Percentiles rank a stretch among this genome's conserved stretches.
These are phyloP conservation scores for Blennius ocellaris DNA, from an alignment of 2,113 vertebrate genomes.

Conservation along the genomic window DNA sequence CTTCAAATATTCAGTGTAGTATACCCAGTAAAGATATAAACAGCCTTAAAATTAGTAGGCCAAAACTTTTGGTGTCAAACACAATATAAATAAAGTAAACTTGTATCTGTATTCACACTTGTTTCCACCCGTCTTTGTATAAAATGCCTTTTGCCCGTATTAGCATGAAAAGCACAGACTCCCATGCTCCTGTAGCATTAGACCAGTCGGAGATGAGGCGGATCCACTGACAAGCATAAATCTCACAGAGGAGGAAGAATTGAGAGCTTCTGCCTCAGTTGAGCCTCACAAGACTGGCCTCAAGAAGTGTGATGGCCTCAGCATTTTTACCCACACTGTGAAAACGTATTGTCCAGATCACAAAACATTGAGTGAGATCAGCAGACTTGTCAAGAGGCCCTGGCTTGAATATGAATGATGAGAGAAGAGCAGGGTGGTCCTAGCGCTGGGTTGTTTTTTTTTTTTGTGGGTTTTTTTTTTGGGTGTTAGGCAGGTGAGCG, in stretches of 20 bases:
- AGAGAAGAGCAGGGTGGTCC: constrained; percentile 87
- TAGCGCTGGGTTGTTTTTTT: constrained; percentile 50
- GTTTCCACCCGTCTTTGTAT: not conserved
- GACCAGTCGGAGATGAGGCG: constrained; percentile 56
- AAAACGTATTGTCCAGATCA: constrained; percentile 86
- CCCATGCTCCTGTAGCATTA: constrained; percentile 51
- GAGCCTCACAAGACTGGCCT: constrained; percentile 76
- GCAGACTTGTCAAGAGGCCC: constrained; percentile 88
- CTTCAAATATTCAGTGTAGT: not conserved
- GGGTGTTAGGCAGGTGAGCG: constrained; percentile 79
- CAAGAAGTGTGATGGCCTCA: constrained; percentile 83
- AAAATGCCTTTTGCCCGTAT: constrained; percentile 23
- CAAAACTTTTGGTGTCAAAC: not conserved
- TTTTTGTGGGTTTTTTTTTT: no score
- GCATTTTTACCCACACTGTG: constrained; percentile 81
- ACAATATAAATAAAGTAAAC: not conserved
- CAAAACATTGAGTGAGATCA: constrained; percentile 89
- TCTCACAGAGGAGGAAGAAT: constrained; percentile 71
- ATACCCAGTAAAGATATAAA: not conserved
- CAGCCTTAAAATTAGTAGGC: not conserved
- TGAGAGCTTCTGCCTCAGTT: constrained; percentile 75
- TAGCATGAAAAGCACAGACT: constrained; percentile 30
- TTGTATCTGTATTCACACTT: not conserved
- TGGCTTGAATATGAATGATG: constrained; percentile 89
- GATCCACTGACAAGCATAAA: constrained; percentile 61